Base-by-base conservation (phyloP, 2,888 invertebrate species). In the Unio delphinus region DNA sequence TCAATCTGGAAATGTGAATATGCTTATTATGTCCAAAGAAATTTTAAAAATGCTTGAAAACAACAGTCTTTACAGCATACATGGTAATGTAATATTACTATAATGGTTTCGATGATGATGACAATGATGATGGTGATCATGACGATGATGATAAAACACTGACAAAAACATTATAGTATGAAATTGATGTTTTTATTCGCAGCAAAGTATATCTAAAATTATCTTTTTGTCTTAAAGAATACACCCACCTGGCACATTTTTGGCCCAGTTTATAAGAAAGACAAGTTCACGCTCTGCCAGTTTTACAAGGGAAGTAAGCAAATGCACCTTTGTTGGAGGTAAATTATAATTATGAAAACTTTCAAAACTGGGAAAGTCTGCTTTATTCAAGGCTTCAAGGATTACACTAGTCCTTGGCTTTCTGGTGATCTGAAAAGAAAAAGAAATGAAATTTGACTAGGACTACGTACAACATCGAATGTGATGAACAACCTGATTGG, bases 241-340 rank as follows among this genome's bases (percentile, higher is more conserved):
- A 68, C 26, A 45, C 75, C 71, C 73, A 87, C 87, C 87, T 73
- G 87, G 88, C 26, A 88, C 85, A 76, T 85, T 84, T 74, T 87
- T 88, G 7, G 88, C 88, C 88, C 88, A 88, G 78, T 85, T 85
- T 56, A 88, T 87, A 11, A 87, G 80, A 71, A 85, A 83, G 26
- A 87, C 85, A 23, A 88, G 82, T 72, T 88, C 87, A 60, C 82
- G 78, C 75, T 88, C 87, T 18, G 85, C 85, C 45, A 88, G 76
- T 73, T 85, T 84, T 64, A 87, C 80, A 55, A 87, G 80, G 3
- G 86, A 86, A 64, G 84, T 82, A n/a, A 88, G 78, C 34, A 88
- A 74, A 68, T 86, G 82, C 11, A 80, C 76, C 67, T 82, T 77
- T 20, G 86, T 82, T 5, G 85, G 83, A 6, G 86, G 85, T 54